These are phyloP conservation scores for Cephalopachus bancanus DNA, from an alignment of 2,797 vertebrate genomes.

Conservation along the genomic window DNA sequence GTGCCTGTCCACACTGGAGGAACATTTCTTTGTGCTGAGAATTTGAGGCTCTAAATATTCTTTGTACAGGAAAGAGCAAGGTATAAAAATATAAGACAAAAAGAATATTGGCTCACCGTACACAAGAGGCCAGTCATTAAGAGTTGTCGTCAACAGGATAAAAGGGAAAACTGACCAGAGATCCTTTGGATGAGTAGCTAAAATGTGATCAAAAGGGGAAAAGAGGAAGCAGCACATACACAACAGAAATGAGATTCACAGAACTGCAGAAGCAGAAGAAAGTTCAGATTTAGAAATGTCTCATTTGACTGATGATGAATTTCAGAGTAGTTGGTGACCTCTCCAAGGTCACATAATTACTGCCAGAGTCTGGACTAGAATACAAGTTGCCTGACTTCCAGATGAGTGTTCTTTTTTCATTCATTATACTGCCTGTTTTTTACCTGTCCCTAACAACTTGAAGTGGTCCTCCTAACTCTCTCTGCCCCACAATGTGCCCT, in stretches of 20 bases:
- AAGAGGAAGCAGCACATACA: neutral
- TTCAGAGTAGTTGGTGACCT: slow-evolving; percentile 30
- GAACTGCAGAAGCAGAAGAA: slow-evolving; percentile 9
- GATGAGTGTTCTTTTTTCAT: neutral
- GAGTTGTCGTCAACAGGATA: neutral
- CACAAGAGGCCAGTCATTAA: neutral
- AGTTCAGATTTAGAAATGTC: neutral
- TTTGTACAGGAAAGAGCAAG: slow-evolving; percentile 58
- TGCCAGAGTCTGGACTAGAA: neutral
- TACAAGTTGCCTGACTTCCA: neutral
- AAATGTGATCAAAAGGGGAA: slow-evolving; percentile 51
- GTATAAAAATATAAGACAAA: slow-evolving; percentile 54
- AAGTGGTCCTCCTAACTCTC: neutral
- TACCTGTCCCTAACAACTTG: neutral
- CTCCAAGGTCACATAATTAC: neutral
- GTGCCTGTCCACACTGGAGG: slow-evolving; percentile 23
- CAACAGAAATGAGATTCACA: slow-evolving; percentile 39
- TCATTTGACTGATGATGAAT: slow-evolving; percentile 23
- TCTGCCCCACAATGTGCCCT: neutral
- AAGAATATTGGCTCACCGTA: slow-evolving; percentile 46
- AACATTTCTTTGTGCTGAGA: slow-evolving; percentile 19
- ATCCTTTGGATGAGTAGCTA: slow-evolving; percentile 26
- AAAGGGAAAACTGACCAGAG: slow-evolving; percentile 10
- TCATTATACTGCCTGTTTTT: neutral
- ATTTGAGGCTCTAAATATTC: slow-evolving; percentile 40